Conservation (phyloP, 2,113 vertebrate genomes). For the Dasyprocta punctata region DNA sequence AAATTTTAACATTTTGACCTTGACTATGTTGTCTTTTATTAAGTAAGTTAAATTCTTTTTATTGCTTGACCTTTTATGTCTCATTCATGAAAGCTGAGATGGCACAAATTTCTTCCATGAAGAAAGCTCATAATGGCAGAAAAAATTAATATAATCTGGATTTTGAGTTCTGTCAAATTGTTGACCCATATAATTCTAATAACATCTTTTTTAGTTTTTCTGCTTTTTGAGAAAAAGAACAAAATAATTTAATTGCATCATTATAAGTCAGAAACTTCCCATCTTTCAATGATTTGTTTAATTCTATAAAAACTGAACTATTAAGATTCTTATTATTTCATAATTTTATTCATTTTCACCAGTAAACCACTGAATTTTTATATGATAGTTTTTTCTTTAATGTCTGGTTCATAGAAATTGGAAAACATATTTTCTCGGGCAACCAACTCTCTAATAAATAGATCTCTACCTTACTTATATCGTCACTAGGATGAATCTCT, state of each 20-base stretch:
- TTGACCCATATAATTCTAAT: background rate
- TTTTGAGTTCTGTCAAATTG: background rate
- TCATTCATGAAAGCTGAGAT: background rate
- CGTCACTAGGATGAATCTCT: background rate
- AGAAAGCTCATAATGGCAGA: background rate
- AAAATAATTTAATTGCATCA: background rate
- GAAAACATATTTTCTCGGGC: background rate
- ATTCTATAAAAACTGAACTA: background rate
- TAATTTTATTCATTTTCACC: background rate
- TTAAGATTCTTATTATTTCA: background rate
- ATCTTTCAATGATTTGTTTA: background rate
- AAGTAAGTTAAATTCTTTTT: background rate
- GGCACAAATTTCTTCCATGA: background rate
- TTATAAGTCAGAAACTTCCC: background rate
- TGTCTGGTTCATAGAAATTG: background rate
- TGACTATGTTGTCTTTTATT: background rate
- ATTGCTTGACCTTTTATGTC: background rate
- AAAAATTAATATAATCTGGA: background rate
- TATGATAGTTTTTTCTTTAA: background rate
- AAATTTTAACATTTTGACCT: conserved; percentile 2
- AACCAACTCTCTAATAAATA: background rate
- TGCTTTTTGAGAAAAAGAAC: background rate
- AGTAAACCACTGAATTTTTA: background rate
- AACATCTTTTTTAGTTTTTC: background rate
- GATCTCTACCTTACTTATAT: background rate